Evolutionary conservation across 2,888 invertebrate species (phyloP), one percentile per base, ranked within the genome.

Genomic region (Anaspis maculata): DNA sequence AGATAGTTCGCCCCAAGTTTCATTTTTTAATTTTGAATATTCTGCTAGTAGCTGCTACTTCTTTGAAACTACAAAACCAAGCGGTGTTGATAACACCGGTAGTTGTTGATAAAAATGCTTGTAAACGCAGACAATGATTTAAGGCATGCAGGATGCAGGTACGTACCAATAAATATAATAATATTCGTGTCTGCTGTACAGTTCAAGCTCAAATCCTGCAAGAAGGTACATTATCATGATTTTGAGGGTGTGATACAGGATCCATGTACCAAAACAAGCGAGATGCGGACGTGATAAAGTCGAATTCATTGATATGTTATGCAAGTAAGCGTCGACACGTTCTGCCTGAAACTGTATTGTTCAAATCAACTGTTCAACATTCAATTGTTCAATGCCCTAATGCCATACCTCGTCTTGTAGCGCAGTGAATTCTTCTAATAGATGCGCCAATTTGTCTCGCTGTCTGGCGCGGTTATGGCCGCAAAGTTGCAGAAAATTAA

Each of bases 381-480:
- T 27, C 16, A 27, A 31, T n/a, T 9, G 7, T 36, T 23, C 5
- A 12, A 30, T 3, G 22, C 45, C 30, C 12, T 12, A 30, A 12
- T n/a, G n/a, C n/a, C n/a, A n/a, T n/a, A n/a, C n/a, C n/a, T 32
- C 92, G 56, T 92, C 92, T 65, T 97, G 95, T 25, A 97, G 68
- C 14, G 79, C 76, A 2, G 87, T 85, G 57, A 97, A 86, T 50
- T 96, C 96, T 56, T 91, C 90, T 25, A 97, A 70, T 32, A 94
- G 68, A 52, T 88, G 76, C 0, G 88, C 90, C 34, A 96, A 70
- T 67, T 92, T 94, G 62, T 97, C 96, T 34, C 96, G 73, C 64
- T 96, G 96, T 16, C 97, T 71, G 3, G 97, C 95, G 46, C 94
- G 74, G 67, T 97, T 97, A 63, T 94, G 92, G 0, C 97, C 96